Evolutionary conservation across 35 echinoderm and acorn worm genomes (phyloP).

Genomic region (Apostichopus californicus): DNA sequence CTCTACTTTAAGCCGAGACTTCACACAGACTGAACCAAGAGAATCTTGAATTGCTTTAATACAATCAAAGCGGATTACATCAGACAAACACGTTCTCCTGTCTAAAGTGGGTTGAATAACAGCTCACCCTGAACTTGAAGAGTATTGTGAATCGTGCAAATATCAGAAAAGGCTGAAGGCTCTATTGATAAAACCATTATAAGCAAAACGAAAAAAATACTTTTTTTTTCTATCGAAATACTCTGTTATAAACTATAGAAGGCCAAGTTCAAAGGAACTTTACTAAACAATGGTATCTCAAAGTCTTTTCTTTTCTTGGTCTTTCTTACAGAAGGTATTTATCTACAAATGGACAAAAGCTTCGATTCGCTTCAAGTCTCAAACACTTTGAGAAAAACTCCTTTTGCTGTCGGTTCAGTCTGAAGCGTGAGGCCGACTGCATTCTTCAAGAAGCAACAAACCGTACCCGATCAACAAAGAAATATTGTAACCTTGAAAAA

Average conservation of each 20-base stretch:
- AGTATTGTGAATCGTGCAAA: conserved; percentile 23
- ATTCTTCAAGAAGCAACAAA: conserved; percentile 49
- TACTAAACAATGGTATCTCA: conserved; percentile 5
- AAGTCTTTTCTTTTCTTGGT: neutral
- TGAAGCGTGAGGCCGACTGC: conserved; percentile 22
- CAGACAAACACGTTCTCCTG: conserved; percentile 29
- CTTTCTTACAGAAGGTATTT: conserved; percentile 31
- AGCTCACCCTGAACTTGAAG: conserved; percentile 41
- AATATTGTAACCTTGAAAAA: conserved; percentile 15
- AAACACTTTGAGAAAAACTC: conserved; percentile 39
- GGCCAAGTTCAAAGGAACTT: conserved; percentile 39
- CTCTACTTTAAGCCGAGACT: conserved; percentile 6
- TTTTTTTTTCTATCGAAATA: conserved; percentile 6
- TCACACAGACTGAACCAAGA: conserved; percentile 1
- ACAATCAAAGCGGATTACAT: neutral
- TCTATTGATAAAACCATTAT: neutral
- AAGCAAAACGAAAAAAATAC: neutral
- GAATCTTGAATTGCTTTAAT: neutral
- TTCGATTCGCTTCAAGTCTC: conserved; percentile 32
- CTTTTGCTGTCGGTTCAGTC: neutral
- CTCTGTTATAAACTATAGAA: neutral
- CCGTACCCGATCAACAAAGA: conserved; percentile 27
- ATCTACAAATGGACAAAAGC: neutral
- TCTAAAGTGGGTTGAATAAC: neutral
- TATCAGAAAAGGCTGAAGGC: conserved; percentile 21